Conservation (phyloP, 2,797 vertebrate genomes). For the Allobates femoralis region DNA sequence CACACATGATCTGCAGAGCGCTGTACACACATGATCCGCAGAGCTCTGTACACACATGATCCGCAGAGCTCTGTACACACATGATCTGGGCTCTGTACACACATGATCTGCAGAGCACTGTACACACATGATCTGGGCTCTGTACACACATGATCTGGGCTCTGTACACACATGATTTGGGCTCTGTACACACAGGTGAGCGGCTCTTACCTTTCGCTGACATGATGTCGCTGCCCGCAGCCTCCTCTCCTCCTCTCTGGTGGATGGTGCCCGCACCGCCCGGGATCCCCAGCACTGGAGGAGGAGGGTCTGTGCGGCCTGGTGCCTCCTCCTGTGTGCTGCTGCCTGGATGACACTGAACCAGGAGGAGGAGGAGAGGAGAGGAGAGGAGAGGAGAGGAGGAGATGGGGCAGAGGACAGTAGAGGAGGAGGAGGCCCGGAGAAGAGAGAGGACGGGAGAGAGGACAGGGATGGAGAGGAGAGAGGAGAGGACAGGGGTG, state of each 20-base stretch:
- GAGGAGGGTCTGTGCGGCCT: constrained; percentile 25
- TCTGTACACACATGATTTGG: no score
- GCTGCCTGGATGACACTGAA: constrained; percentile 11
- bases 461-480: no score
- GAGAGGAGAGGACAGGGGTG: no score
- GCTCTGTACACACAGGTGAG: neutral
- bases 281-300: constrained; percentile 10
- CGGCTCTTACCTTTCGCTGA: constrained; percentile 37
- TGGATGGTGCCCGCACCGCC: constrained; percentile 5
- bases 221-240: neutral
- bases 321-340: constrained; percentile 27
- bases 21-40: no score
- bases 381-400: no score
- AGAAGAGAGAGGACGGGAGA: neutral
- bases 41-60: no score
- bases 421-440: neutral
- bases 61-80: no score
- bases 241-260: neutral
- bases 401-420: neutral
- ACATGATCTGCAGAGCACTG: no score
- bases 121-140: no score
- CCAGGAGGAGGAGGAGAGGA: neutral
- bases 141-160: no score
- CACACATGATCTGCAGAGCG: no score
- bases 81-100: no score